phyloP scores from a whole-genome alignment of 2,113 vertebrate species.

The Aphyosemion australe region DNA sequence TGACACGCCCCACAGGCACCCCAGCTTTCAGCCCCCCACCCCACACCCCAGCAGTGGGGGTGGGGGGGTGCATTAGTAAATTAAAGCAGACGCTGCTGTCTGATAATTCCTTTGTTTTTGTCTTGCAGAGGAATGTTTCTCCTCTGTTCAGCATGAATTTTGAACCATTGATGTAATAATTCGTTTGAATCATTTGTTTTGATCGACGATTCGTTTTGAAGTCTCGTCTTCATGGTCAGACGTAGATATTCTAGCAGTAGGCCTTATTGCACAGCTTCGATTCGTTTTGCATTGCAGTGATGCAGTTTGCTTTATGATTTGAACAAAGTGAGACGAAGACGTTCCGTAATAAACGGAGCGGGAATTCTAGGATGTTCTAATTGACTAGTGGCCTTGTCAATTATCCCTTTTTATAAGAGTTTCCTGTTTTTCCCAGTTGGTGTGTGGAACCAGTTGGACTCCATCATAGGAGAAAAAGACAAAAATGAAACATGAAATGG shows the following conservation, averaged over 20 bases:
- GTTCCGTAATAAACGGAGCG: conserved; percentile 18
- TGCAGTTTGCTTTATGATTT: conserved; percentile 59
- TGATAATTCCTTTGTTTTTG: conserved; percentile 65
- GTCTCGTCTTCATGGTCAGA: conserved; percentile 50
- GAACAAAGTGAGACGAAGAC: not conserved
- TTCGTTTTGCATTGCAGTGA: conserved; percentile 82
- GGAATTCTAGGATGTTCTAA: conserved; percentile 59
- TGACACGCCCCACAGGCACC: conserved; percentile 47
- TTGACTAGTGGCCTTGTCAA: conserved; percentile 74
- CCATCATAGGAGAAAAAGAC: conserved; percentile 39
- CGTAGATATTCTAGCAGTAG: conserved; percentile 63
- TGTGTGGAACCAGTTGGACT: conserved; percentile 29
- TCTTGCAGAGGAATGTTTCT: conserved; percentile 54
- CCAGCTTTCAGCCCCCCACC: conserved; percentile 16
- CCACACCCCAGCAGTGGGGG: conserved; percentile 9
- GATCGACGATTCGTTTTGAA: conserved; percentile 58
- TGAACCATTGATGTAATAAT: conserved; percentile 50
- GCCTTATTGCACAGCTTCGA: conserved; percentile 76
- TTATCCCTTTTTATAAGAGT: conserved; percentile 54
- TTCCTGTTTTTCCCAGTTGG: conserved; percentile 28
- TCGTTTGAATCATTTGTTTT: conserved; percentile 69
- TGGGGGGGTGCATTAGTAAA: conserved; percentile 35
- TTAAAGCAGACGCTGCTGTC: conserved; percentile 55
- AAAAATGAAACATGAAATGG: conserved; percentile 20
- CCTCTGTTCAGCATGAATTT: conserved; percentile 47